These are phyloP conservation scores for Nymphalis c-album DNA, from an alignment of 2,888 invertebrate genomes.

Conservation along the genomic window DNA sequence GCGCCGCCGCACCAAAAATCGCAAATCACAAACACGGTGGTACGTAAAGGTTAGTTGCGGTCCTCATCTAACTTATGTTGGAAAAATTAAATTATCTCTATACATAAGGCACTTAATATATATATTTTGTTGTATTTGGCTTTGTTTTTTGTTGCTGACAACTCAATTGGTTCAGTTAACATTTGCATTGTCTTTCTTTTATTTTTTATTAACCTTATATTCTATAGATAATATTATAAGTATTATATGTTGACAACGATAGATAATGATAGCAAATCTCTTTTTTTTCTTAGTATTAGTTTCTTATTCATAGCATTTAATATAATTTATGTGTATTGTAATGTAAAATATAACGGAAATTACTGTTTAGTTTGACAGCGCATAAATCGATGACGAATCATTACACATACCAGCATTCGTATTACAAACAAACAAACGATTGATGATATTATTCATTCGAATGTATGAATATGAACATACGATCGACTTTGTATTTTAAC, in stretches of 20 bases:
- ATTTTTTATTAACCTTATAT: no score
- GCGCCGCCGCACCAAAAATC: conserved; percentile 69
- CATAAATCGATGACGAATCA: conserved; percentile 28
- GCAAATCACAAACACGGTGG: conserved; percentile 83
- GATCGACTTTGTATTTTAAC: background rate
- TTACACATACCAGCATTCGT: conserved; percentile 11
- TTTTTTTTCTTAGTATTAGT: no score
- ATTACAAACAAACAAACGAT: conserved; percentile 28
- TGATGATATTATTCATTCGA: conserved; percentile 22
- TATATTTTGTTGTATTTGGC: no score
- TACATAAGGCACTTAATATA: background rate
- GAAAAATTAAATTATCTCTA: background rate
- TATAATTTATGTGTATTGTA: background rate
- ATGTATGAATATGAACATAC: background rate
- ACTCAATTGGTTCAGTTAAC: background rate
- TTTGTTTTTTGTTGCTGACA: background rate
- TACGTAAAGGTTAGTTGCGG: conserved; percentile 86
- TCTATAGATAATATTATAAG: no score
- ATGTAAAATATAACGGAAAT: conserved; percentile 23
- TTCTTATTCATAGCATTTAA: no score
- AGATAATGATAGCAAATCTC: no score
- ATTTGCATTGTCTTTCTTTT: no score
- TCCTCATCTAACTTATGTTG: conserved; percentile 18
- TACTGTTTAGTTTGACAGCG: conserved; percentile 11
- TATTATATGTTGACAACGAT: no score